These are phyloP conservation scores for Pomacea maculata DNA, from an alignment of 1,140 invertebrate species.

Conservation along the genomic window DNA sequence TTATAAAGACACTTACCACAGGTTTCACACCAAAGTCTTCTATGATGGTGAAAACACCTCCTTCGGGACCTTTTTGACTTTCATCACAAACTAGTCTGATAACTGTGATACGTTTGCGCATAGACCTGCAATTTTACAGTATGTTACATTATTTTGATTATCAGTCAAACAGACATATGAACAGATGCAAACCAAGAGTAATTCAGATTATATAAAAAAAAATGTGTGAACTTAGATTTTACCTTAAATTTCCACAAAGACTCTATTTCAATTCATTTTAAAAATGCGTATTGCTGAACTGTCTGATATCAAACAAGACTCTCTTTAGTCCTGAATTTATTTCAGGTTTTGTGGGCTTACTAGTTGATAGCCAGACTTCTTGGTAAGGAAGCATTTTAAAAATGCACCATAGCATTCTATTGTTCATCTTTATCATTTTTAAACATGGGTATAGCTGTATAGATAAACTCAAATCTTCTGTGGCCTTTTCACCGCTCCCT, in stretches of 20 bases:
- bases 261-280: not conserved
- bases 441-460: too few relatives aligned
- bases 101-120: conserved; percentile 20
- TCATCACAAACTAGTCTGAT: conserved; percentile 32
- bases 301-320: not conserved
- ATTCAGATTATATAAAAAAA: not conserved
- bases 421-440: not conserved
- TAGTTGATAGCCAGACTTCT: too few relatives aligned
- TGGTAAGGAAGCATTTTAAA: too few relatives aligned
- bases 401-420: too few relatives aligned
- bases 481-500: too few relatives aligned
- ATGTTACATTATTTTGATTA: not conserved
- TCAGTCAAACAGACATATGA: not conserved
- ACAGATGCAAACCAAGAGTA: not conserved
- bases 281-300: not conserved
- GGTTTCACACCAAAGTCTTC: conserved; percentile 20
- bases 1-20: conserved; percentile 23
- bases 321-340: not conserved
- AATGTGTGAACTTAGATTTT: not conserved
- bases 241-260: not conserved
- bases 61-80: conserved; percentile 16
- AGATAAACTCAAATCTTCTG: too few relatives aligned
- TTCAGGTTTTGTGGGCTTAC: not conserved
- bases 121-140: conserved; percentile 21
- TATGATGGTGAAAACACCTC: conserved; percentile 27